Evolutionary conservation across 2,888 invertebrate genomes (phyloP).

Genomic region (Lithophane ornitopus): DNA sequence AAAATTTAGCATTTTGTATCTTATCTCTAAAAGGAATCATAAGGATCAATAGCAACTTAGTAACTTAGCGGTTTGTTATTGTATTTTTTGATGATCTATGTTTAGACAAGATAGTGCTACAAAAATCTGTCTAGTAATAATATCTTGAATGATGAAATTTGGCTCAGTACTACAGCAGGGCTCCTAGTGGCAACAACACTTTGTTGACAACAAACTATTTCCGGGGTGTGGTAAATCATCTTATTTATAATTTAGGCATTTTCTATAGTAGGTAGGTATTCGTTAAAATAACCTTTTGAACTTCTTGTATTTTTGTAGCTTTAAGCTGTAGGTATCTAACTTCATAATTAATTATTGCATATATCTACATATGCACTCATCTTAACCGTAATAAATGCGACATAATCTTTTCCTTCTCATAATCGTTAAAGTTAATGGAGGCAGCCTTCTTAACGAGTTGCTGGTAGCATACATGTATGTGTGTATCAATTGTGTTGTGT

Average conservation of each 20-base stretch:
- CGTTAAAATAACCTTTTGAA: too few species aligned
- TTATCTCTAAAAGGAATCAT: constrained; percentile 16
- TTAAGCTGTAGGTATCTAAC: background rate
- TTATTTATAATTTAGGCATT: background rate
- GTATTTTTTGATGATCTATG: constrained; percentile 19
- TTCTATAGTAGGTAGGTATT: background rate
- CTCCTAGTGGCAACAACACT: background rate
- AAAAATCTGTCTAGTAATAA: constrained; percentile 3
- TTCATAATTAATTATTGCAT: background rate
- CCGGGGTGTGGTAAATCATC: constrained; percentile 8
- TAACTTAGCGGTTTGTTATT: background rate
- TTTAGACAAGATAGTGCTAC: background rate
- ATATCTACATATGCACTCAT: background rate
- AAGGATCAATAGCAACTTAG: constrained; percentile 8
- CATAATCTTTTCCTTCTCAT: background rate
- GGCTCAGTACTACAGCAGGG: constrained; percentile 28
- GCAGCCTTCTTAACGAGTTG: too few species aligned
- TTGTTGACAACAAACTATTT: constrained; percentile 43
- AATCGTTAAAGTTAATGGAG: background rate
- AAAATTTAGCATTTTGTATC: background rate
- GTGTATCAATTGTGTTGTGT: background rate
- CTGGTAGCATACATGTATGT: too few species aligned
- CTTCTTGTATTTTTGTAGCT: background rate
- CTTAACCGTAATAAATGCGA: background rate
- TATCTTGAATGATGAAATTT: constrained; percentile 44